These are phyloP conservation scores for Ectropis crepuscularia DNA, from an alignment of 2,888 invertebrate genomes.

Conservation along the genomic window DNA sequence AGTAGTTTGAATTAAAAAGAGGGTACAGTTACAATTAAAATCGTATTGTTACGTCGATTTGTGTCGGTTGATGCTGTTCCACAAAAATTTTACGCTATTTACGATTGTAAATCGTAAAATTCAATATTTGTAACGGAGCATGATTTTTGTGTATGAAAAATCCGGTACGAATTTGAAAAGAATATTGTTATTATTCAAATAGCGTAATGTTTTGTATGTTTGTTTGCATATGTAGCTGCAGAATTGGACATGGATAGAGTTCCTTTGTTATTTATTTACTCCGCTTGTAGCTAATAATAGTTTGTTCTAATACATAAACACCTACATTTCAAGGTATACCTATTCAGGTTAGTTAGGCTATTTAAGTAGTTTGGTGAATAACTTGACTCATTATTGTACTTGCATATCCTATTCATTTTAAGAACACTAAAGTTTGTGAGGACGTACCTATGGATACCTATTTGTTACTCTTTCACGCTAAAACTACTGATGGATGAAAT, in stretches of 20 bases:
- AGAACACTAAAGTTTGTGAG: too few species aligned
- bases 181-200: slow-evolving; percentile 44
- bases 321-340: too few species aligned
- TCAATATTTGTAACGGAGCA: slow-evolving; percentile 59
- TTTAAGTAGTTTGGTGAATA: too few species aligned
- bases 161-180: slow-evolving; percentile 21
- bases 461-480: too few species aligned
- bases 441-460: too few species aligned
- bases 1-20: slow-evolving; percentile 29
- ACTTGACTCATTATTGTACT: too few species aligned
- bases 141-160: slow-evolving; percentile 35
- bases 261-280: slow-evolving; percentile 17
- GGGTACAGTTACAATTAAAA: slow-evolving; percentile 58
- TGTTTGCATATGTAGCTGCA: slow-evolving; percentile 31
- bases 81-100: slow-evolving; percentile 54
- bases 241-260: slow-evolving; percentile 43
- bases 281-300: background rate
- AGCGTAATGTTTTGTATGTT: slow-evolving; percentile 39
- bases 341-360: too few species aligned
- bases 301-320: background rate
- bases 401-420: too few species aligned
- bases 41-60: slow-evolving; percentile 57
- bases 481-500: too few species aligned
- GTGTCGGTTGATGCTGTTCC: slow-evolving; percentile 55
- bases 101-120: slow-evolving; percentile 58